phyloP scores from a whole-genome alignment of 2,113 vertebrate species.

The Rhinoptilus africanus region DNA sequence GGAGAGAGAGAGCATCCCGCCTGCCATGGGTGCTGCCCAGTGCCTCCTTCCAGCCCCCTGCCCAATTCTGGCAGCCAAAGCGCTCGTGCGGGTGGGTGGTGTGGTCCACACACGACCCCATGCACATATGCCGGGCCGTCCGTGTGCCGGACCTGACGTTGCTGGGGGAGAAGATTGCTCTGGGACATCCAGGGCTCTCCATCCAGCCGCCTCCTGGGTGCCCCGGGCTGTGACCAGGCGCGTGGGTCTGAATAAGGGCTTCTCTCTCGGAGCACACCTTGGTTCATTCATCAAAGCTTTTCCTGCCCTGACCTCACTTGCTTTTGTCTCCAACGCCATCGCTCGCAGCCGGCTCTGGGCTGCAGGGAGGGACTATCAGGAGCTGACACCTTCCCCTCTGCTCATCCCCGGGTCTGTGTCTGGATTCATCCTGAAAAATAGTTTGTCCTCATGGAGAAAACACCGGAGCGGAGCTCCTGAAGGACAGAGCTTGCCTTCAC shows the following conservation, averaged over 20 bases:
- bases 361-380: neutral
- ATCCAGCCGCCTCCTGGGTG: neutral
- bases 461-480: neutral
- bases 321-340: neutral
- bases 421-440: neutral
- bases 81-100: rapidly evolving
- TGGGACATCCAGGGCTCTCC: neutral
- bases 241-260: neutral
- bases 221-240: neutral
- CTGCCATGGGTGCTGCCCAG: rapidly evolving
- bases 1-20: neutral
- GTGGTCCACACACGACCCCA: neutral
- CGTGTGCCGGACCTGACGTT: rapidly evolving
- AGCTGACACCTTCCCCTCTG: neutral
- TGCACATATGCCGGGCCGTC: neutral
- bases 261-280: neutral
- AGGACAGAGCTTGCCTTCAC: neutral
- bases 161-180: neutral
- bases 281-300: neutral
- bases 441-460: neutral
- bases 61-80: neutral
- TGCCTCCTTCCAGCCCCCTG: neutral
- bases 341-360: neutral
- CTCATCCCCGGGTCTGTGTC: neutral
- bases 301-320: neutral